Evolutionary conservation across 2,113 vertebrate species (phyloP), one percentile per base, ranked within the genome.

Genomic region (Vulpes ferrilata): DNA sequence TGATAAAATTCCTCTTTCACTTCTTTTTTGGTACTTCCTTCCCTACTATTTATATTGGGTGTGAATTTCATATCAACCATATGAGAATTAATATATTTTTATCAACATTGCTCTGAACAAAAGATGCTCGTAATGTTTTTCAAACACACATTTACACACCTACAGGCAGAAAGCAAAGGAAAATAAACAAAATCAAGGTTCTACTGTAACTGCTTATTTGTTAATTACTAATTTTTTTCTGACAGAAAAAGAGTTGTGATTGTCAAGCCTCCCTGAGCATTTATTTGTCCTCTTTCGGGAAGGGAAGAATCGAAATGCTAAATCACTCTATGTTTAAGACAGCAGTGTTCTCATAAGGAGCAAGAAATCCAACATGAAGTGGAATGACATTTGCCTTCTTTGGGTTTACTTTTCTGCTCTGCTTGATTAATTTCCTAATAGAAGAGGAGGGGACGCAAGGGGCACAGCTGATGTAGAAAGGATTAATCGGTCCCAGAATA

Each of bases 81-180:
- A 30, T 69, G 22, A 76, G 17, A 76, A 81, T 90, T 35, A 90
- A 78, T 76, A 20, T 17, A 69, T 88, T 88, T 90, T 96, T 79
- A n/a, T 76, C 32, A 96, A 48, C 16, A 38, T 76, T 78, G 8
- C 25, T 82, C 78, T 86, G 38, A 82, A 94, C 15, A 88, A 95
- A 93, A 85, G 43, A 93, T 93, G 53, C 7, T 57, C 71, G 32
- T 17, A 69, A 27, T 93, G 22, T 5, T 78, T 97, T 98, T 95
- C 79, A 93, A 55, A 88, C 64, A 88, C 7, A 91, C 5, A 90
- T 10, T 78, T 10, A 38, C 13, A 89, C 1, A 81, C 57, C 62
- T 11, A 15, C 13, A 73, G 74, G 30, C 73, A 57, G 25, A 87
- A 94, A 92, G 23, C 69, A 73, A 7, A 88, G 38, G 32, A 81